Evolutionary conservation across 2,888 invertebrate genomes (phyloP), one percentile per base, ranked within the genome.

Genomic region (Stenoptilia bipunctidactyla): DNA sequence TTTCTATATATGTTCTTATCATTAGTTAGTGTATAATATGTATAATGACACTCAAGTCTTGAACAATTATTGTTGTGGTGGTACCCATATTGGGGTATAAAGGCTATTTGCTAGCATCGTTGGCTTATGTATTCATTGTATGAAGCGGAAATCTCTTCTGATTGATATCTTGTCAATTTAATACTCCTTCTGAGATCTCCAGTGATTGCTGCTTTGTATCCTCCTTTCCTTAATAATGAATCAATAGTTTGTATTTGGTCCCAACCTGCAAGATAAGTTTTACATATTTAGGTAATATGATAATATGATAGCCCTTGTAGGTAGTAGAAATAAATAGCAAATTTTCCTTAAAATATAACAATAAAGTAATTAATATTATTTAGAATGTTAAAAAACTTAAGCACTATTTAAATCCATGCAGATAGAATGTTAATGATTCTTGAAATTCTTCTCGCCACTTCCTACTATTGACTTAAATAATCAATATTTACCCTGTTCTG

Each of bases 171-270:
- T 40, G 97, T 97, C 59, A 98, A 86, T 79, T 96, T 96, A 67
- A 98, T 93, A 67, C 92, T 91, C 59, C 93, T 90, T 42, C 97
- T 89, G 61, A 93, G 86, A 41, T 96, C 96, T 15, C 90, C 89
- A n/a, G 94, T 94, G 48, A 97, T 96, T 40, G 88, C 79, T 15
- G 96, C 94, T 70, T 96, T 96, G 84, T 91, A 98, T 37, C 99
- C 99, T 50, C 98, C 98, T 84, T 99, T 99, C 53, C 97, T 90
- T 48, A 99, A 88, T 46, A 99, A 85, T 33, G 98, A 97, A 83
- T 99, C 98, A 63, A 99, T 97, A 15, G 99, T 99, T 84, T 98
- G 97, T 51, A 94, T 89, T 83, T 96, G 96, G 88, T 98, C 95
- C 99, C 99, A 99, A 58, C 98, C 98, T 98, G 77, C 14, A 83